A percentile compares a stretch with the other conserved stretches of the same genome.
Conservation (phyloP, 1,140 invertebrate genomes). For the Drosophila mojavensis region DNA sequence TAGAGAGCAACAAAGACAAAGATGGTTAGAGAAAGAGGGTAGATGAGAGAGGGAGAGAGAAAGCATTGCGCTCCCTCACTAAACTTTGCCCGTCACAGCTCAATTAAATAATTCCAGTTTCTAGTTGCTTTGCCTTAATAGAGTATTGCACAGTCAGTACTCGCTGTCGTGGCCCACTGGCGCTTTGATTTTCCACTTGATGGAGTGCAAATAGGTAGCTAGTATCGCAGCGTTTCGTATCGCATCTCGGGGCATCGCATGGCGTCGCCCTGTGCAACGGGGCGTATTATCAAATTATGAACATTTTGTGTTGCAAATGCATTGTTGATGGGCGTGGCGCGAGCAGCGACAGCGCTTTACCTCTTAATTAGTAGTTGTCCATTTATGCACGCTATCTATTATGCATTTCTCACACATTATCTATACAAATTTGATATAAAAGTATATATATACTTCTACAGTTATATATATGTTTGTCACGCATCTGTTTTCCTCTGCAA, state of each 20-base stretch:
- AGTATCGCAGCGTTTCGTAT: conserved; percentile 9
- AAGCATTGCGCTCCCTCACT: too few relatives aligned
- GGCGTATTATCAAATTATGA: conserved; percentile 78
- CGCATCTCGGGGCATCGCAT: background rate
- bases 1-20: too few relatives aligned
- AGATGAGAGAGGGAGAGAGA: background rate
- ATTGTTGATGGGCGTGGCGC: conserved; percentile 58
- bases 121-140: background rate
- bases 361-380: conserved; percentile 65
- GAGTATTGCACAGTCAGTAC: background rate
- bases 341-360: conserved; percentile 28
- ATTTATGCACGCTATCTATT: background rate
- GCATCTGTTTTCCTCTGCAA: conserved; percentile 27
- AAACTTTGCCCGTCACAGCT: background rate
- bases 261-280: conserved; percentile 45
- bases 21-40: too few relatives aligned
- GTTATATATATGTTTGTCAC: background rate
- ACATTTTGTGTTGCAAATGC: conserved; percentile 62
- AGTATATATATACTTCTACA: background rate
- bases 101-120: background rate
- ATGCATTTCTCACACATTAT: background rate
- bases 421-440: background rate
- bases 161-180: conserved; percentile 31
- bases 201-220: conserved; percentile 70
- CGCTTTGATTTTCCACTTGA: conserved; percentile 82